Evolutionary conservation across 2,888 invertebrate genomes (phyloP).

Genomic region (Drosophila merina): DNA sequence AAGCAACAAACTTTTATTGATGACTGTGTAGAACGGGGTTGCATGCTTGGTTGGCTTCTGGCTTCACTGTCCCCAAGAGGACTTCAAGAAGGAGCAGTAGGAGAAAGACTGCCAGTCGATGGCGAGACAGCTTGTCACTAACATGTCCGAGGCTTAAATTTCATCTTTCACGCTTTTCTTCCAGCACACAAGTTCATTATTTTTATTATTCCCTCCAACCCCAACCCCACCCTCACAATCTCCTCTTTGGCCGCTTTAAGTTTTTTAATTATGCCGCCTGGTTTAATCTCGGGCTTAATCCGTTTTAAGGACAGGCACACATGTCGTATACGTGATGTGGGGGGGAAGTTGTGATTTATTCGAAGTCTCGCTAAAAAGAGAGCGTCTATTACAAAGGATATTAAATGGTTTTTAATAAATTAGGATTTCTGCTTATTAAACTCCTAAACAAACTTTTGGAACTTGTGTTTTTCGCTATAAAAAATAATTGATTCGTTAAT

Average conservation of each 20-base stretch:
- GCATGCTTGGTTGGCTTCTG: conserved; percentile 27
- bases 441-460: too few relatives aligned
- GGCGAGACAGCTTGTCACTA: conserved; percentile 49
- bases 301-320: conserved; percentile 21
- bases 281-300: conserved; percentile 24
- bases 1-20: conserved; percentile 28
- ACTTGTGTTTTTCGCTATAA: too few relatives aligned
- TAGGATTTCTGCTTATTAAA: too few relatives aligned
- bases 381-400: not conserved
- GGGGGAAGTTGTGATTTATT: conserved; percentile 9
- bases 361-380: not conserved
- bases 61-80: conserved; percentile 28
- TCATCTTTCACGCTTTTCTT: conserved; percentile 31
- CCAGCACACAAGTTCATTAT: conserved; percentile 28
- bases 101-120: conserved; percentile 24
- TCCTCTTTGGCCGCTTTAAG: conserved; percentile 16
- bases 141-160: conserved; percentile 38
- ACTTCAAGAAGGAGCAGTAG: not conserved
- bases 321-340: conserved; percentile 24
- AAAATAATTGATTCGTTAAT: too few relatives aligned
- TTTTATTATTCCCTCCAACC: not conserved
- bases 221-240: not conserved
- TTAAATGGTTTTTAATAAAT: too few relatives aligned
- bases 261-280: conserved; percentile 38
- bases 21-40: conserved; percentile 6